Evolutionary conservation across 2,113 vertebrate species (phyloP).

Genomic region (Solea senegalensis): DNA sequence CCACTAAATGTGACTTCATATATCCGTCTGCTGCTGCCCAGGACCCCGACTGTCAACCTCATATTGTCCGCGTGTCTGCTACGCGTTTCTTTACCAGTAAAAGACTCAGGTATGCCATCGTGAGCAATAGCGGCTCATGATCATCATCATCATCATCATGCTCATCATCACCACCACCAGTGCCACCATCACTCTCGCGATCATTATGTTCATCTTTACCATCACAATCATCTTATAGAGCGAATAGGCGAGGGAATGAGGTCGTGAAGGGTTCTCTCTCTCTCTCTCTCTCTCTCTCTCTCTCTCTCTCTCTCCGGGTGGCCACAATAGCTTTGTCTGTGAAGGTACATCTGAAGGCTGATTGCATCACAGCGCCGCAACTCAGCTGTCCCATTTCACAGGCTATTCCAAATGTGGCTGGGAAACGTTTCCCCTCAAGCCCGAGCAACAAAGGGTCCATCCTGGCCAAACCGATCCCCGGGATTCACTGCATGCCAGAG

Average conservation of each 20-base stretch:
- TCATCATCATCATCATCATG: constrained; percentile 50
- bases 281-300: not conserved
- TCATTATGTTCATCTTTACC: constrained; percentile 58
- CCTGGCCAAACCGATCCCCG: not conserved
- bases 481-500: not conserved
- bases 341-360: not conserved
- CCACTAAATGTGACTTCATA: constrained; percentile 74
- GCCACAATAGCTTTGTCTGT: constrained; percentile 27
- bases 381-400: not conserved
- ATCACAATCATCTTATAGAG: constrained; percentile 55
- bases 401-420: not conserved
- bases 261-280: not conserved
- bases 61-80: constrained; percentile 39
- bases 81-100: constrained; percentile 32
- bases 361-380: not conserved
- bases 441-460: not conserved
- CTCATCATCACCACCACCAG: constrained; percentile 7
- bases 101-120: constrained; percentile 41
- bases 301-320: constrained; percentile 11
- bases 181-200: constrained; percentile 38
- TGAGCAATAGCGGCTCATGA: constrained; percentile 35
- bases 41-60: constrained; percentile 63
- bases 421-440: not conserved
- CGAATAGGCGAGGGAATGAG: constrained; percentile 25
- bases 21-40: constrained; percentile 43